These are phyloP conservation scores for Sebastes minor DNA, from an alignment of 2,797 vertebrate genomes.

Conservation along the genomic window DNA sequence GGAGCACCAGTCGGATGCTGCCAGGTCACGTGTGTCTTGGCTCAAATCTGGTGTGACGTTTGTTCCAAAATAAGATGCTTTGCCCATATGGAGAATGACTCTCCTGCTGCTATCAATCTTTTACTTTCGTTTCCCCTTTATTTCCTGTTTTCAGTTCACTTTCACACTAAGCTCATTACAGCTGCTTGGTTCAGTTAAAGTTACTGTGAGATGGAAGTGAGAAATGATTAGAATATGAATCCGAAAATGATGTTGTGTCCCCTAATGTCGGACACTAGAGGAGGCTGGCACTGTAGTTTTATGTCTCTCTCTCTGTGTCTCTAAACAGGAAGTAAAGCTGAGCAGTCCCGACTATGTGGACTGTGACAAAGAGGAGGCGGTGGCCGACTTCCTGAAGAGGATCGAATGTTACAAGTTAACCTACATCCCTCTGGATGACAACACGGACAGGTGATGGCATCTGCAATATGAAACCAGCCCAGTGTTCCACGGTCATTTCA, in stretches of 20 bases:
- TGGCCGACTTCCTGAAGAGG: conserved; percentile 90
- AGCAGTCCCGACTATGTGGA: conserved; percentile 90
- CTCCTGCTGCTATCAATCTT: neutral
- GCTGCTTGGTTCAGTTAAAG: no score
- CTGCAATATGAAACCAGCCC: no score
- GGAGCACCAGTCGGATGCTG: neutral
- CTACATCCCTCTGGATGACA: conserved; percentile 88
- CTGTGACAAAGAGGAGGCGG: conserved; percentile 88
- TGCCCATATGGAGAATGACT: neutral
- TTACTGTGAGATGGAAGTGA: no score
- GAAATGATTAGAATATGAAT: neutral
- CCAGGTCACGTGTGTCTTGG: neutral
- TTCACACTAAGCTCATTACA: no score
- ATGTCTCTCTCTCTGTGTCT: neutral
- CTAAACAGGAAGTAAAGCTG: conserved; percentile 90
- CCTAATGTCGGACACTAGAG: neutral
- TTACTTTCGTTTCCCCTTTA: neutral
- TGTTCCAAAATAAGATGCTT: neutral
- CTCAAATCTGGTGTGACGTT: neutral
- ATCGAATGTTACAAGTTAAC: conserved; percentile 90
- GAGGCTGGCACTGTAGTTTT: neutral
- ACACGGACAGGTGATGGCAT: conserved; percentile 84
- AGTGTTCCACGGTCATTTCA: rapidly evolving
- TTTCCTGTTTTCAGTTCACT: neutral
- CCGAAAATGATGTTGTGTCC: neutral